Evolutionary conservation across 2,797 vertebrate species (phyloP).

Genomic region (Cryptoblepharus egeriae): DNA sequence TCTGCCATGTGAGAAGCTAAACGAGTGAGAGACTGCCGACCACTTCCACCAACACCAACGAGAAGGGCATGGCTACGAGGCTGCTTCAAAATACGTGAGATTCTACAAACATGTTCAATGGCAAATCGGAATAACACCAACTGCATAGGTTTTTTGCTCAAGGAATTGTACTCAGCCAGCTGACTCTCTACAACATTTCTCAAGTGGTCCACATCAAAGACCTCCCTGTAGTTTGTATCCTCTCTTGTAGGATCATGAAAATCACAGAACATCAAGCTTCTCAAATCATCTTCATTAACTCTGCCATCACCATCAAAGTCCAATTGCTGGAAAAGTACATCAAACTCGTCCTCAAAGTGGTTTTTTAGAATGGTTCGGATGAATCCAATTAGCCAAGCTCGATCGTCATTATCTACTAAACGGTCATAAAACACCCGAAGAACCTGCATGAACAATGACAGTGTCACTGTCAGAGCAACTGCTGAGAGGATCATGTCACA

Average conservation of each 20-base stretch:
- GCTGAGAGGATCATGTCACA: slow-evolving; percentile 4
- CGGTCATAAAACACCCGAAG: slow-evolving; percentile 92
- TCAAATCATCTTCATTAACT: slow-evolving; percentile 89
- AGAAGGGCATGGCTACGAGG: slow-evolving; percentile 89
- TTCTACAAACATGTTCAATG: slow-evolving; percentile 90
- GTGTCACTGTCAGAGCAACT: neutral
- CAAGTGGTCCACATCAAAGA: slow-evolving; percentile 79
- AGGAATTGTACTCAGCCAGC: slow-evolving; percentile 89
- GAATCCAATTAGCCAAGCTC: slow-evolving; percentile 84
- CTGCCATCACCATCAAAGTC: slow-evolving; percentile 81
- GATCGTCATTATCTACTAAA: slow-evolving; percentile 85
- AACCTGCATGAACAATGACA: slow-evolving; percentile 76
- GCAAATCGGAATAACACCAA: slow-evolving; percentile 93
- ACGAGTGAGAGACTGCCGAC: slow-evolving; percentile 89
- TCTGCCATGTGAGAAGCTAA: slow-evolving; percentile 90
- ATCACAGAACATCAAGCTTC: slow-evolving; percentile 93
- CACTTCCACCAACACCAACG: slow-evolving; percentile 91
- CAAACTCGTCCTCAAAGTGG: slow-evolving; percentile 81
- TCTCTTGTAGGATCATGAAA: slow-evolving; percentile 89
- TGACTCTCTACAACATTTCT: slow-evolving; percentile 84
- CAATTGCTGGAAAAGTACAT: slow-evolving; percentile 83
- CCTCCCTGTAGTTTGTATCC: slow-evolving; percentile 86
- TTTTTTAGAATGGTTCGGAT: slow-evolving; percentile 78
- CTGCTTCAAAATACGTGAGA: slow-evolving; percentile 90
- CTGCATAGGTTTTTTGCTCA: slow-evolving; percentile 91